These are phyloP conservation scores for Chinchilla lanigera DNA, from an alignment of 2,113 vertebrate species.

Conservation along the genomic window DNA sequence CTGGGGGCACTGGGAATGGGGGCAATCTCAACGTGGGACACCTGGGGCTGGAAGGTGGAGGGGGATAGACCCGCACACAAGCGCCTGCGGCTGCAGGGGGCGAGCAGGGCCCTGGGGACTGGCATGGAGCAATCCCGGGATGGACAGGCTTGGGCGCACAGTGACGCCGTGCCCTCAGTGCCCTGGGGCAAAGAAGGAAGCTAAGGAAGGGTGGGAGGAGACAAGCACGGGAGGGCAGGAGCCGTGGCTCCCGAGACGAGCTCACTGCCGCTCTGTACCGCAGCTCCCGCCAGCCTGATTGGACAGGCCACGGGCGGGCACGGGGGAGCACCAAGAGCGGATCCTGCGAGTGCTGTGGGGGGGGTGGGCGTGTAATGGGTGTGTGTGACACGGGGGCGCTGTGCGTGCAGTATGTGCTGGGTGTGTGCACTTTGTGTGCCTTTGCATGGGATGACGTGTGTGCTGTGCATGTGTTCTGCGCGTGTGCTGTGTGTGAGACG, in stretches of 20 bases:
- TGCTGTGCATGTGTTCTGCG: too few relatives aligned
- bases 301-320: background rate
- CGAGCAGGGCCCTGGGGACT: background rate
- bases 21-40: background rate
- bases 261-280: too few relatives aligned
- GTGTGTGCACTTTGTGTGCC: background rate
- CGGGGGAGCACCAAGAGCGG: background rate
- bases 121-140: too few relatives aligned
- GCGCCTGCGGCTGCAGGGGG: background rate
- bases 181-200: background rate
- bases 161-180: fast-evolving
- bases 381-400: too few relatives aligned
- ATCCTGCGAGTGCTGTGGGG: too few relatives aligned
- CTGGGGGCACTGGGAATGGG: background rate
- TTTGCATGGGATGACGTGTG: background rate
- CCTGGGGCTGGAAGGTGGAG: background rate
- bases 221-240: too few relatives aligned
- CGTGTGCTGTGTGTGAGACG: too few relatives aligned
- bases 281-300: background rate
- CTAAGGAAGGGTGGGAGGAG: background rate
- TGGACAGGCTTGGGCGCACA: background rate
- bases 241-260: fast-evolving
- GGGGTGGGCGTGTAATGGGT: too few relatives aligned
- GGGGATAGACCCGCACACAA: too few relatives aligned
- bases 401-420: background rate